A percentile compares a stretch with the other conserved stretches of the same genome.
Conservation (phyloP, 2,888 invertebrate genomes). For the Choristoneura rosaceana region DNA sequence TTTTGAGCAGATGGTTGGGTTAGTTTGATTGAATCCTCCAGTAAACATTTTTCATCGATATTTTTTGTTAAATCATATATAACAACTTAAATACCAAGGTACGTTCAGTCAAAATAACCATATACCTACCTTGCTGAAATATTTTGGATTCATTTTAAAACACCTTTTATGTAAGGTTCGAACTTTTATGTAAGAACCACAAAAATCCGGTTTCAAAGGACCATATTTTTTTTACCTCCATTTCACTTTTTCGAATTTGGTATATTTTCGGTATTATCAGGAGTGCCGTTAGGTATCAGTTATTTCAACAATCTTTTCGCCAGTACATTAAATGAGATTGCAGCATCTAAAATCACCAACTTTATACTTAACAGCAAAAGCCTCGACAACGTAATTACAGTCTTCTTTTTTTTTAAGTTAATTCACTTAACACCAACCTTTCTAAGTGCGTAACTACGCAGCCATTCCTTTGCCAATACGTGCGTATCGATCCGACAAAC, state of each 20-base stretch:
- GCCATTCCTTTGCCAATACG: conserved; percentile 50
- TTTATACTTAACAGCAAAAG: neutral
- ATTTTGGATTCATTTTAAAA: too few species aligned
- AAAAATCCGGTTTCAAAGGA: conserved; percentile 1
- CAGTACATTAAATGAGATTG: neutral
- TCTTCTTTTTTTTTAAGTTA: conserved; percentile 2
- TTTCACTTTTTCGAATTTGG: too few species aligned
- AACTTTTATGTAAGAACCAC: conserved; percentile 15
- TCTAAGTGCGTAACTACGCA: conserved; percentile 33
- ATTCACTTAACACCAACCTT: conserved; percentile 38
- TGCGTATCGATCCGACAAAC: conserved; percentile 59
- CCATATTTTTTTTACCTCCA: neutral
- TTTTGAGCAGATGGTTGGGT: too few species aligned
- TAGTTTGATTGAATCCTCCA: too few species aligned
- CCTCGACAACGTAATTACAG: neutral
- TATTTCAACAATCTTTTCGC: too few species aligned
- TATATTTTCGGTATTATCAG: too few species aligned
- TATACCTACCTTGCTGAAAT: too few species aligned
- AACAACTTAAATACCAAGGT: too few species aligned
- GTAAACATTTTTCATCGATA: too few species aligned
- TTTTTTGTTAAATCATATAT: too few species aligned
- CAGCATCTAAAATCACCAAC: neutral
- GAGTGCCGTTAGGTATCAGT: too few species aligned
- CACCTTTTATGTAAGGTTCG: neutral
- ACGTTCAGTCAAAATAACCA: too few species aligned